phyloP scores from a whole-genome alignment of 2,888 invertebrate species.

The Tetragnatha montana region DNA sequence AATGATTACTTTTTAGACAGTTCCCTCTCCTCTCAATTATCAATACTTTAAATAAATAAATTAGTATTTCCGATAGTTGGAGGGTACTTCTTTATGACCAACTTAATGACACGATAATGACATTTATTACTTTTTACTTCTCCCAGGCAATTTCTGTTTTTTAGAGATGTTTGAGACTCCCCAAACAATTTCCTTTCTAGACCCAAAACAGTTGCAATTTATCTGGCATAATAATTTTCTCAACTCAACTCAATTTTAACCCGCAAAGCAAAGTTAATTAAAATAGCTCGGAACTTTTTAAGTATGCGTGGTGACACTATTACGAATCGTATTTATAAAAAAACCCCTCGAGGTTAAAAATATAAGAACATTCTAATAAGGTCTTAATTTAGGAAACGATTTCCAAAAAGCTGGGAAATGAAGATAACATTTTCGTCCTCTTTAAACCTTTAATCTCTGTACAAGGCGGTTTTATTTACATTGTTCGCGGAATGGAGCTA shows the following conservation, averaged over 20 bases:
- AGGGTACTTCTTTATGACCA: background rate
- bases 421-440: slow-evolving; percentile 33
- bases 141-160: background rate
- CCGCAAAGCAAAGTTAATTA: slow-evolving; percentile 20
- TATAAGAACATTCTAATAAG: background rate
- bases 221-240: slow-evolving; percentile 19
- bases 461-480: slow-evolving; percentile 6
- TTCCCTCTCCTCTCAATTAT: background rate
- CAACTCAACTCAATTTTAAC: background rate
- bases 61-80: too few relatives aligned
- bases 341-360: slow-evolving; percentile 1
- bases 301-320: background rate
- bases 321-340: slow-evolving; percentile 16
- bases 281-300: background rate
- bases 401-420: slow-evolving; percentile 1
- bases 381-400: background rate
- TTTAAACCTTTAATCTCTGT: slow-evolving; percentile 23
- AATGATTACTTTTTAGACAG: background rate
- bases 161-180: background rate
- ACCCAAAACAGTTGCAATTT: slow-evolving; percentile 20
- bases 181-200: slow-evolving; percentile 12
- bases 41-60: background rate
- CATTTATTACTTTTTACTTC: slow-evolving; percentile 11
- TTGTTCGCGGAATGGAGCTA: background rate
- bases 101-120: slow-evolving; percentile 4